phyloP scores from a whole-genome alignment of 2,888 invertebrate genomes.

The Spatulosminthurus flaviceps region DNA sequence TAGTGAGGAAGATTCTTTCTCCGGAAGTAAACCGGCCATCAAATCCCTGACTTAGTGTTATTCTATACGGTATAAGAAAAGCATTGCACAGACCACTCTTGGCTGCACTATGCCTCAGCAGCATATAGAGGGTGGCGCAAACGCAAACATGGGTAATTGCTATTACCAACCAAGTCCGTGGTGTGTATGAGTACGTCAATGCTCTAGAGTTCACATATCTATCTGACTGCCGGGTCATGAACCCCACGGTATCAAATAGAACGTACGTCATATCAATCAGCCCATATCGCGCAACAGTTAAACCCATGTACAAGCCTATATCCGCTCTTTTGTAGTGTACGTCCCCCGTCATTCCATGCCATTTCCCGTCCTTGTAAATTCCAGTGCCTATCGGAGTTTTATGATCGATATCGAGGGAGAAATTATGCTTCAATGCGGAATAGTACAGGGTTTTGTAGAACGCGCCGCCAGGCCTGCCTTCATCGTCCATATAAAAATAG shows the following conservation, averaged over 20 bases:
- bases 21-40: neutral
- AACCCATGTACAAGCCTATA: neutral
- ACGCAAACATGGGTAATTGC: neutral
- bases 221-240: slow-evolving; percentile 10
- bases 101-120: neutral
- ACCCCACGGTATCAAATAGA: neutral
- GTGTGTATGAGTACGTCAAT: slow-evolving; percentile 15
- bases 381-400: slow-evolving; percentile 6
- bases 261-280: neutral
- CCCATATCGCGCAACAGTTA: slow-evolving; percentile 11
- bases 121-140: neutral
- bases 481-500: neutral
- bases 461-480: neutral
- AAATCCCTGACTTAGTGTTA: slow-evolving; percentile 20
- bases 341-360: slow-evolving; percentile 30
- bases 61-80: slow-evolving; percentile 14
- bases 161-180: neutral
- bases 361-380: neutral
- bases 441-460: neutral
- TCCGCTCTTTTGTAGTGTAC: slow-evolving; percentile 1
- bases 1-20: neutral
- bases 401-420: neutral
- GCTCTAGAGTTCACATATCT: slow-evolving; percentile 6
- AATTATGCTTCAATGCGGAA: neutral
- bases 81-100: neutral